phyloP scores from a whole-genome alignment of 1,140 invertebrate genomes.

The Xylocopa sonorina region DNA sequence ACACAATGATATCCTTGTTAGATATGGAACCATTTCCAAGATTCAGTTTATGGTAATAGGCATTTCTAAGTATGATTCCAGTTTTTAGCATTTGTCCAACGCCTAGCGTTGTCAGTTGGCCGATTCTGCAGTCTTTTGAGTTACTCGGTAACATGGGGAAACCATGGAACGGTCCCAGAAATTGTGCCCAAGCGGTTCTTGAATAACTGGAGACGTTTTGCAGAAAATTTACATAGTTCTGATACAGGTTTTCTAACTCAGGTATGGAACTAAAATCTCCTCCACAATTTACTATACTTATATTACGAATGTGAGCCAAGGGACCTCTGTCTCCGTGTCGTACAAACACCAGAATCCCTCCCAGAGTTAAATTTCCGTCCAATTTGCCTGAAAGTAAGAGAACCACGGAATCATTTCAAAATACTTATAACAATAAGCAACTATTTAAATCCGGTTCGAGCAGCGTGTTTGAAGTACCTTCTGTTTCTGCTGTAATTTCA shows the following conservation, averaged over 20 bases:
- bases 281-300: conserved; percentile 90
- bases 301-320: conserved; percentile 89
- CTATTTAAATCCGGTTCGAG: background rate
- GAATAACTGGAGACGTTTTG: conserved; percentile 75
- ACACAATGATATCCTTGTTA: conserved; percentile 87
- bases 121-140: conserved; percentile 77
- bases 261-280: conserved; percentile 80
- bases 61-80: conserved; percentile 87
- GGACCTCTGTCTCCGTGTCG: conserved; percentile 95
- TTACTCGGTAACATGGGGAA: conserved; percentile 88
- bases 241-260: conserved; percentile 74
- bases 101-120: conserved; percentile 85
- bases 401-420: background rate
- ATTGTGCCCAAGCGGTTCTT: conserved; percentile 86
- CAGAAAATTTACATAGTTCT: conserved; percentile 74
- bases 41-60: conserved; percentile 85
- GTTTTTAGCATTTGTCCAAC: conserved; percentile 89
- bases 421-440: background rate
- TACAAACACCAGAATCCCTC: conserved; percentile 90
- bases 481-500: conserved; percentile 85
- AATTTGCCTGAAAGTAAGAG: conserved; percentile 80
- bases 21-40: conserved; percentile 79
- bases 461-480: conserved; percentile 82
- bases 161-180: conserved; percentile 91
- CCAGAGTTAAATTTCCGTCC: conserved; percentile 86